Base-by-base conservation (phyloP, 2,797 vertebrate genomes). In the Adrianichthys oophorus region DNA sequence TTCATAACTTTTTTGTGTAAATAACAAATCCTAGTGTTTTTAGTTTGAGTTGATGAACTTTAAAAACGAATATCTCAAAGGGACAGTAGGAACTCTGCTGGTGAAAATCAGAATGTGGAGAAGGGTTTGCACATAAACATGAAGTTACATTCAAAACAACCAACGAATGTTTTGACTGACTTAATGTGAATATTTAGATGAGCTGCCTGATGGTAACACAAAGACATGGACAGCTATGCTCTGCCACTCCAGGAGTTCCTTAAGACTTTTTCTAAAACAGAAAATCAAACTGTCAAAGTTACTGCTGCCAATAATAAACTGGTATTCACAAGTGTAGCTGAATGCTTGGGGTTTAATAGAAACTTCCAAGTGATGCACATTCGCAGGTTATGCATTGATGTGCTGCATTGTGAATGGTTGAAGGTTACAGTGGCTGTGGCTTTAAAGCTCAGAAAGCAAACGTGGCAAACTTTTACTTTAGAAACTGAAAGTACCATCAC, bases 131-230 rank as follows among this genome's bases (percentile, higher is more conserved):
- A 52, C 57, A 70, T 24, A 65, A 49, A 74, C 62, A 60, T 47
- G 5, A 56, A 65, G 76, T 59, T 14, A 23, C 64, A 64, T 55
- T 83, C 51, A 50, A 59, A 57, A 44, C 40, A 72, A 74, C 74
- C 56, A 72, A 48, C 2, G 63, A 68, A 79, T 63, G 51, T 66
- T 50, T 59, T 59, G 72, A 78, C 70, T 71, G 79, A 78, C 41
- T 81, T 76, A 89, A 88, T 86, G 83, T 90, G 87, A 89, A 63
- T 40, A 59, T 78, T 64, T 71, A 18, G 24, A 41, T 15, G 5
- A 40, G 12, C 19, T 21, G 19, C 19, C 19, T 6, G 26, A 29
- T 53, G 41, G 23, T 5, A 29, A 26, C 14, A 53, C 15, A 48
- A 18, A 41, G 19, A 21, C 3, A 10, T 15, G 41, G 21, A 16